Evolutionary conservation across 2,888 invertebrate species (phyloP), one percentile per base, ranked within the genome.

Genomic region (Lamellibrachia columna): DNA sequence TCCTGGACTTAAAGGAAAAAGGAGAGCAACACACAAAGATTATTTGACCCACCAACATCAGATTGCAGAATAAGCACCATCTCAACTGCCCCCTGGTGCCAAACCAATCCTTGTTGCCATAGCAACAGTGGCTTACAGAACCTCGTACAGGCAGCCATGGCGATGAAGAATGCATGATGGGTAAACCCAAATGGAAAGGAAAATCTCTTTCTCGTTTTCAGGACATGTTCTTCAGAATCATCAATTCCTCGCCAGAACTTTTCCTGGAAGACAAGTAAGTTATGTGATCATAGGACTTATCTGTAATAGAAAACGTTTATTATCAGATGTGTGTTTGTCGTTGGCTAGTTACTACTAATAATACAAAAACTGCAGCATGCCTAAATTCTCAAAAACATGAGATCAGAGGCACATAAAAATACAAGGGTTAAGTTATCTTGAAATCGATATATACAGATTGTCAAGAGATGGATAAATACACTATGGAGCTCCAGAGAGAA

Each of bases 41-140:
- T 15, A 4, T 60, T 60, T 9, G 60, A 60, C 75, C 75, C n/a
- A 75, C 75, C 22, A 11, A 4, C 11, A 6, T 75, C 75, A 11
- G 75, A 75, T n/a, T 75, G 75, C 22, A 4, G 75, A 75, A 75
- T 75, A 75, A 75, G 75, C 75, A 75, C 22, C 75, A 75, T 75
- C 75, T 75, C 75, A 75, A 75, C 75, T 22, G 75, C 75, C 22
- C 75, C 75, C 75, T 75, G 75, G 75, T 75, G 75, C 75, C 75
- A 75, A 15, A 75, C 6, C 75, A 75, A 22, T 75, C 75, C 75
- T n/a, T 22, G 75, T 75, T 75, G 75, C 75, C 75, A 75, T 75
- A 75, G 75, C 75, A 75, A 75, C 75, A 75, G 75, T n/a, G 75
- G 75, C 75, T 22, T 75, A 75, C 75, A 75, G 75, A 75, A 75